Conservation (phyloP, 1,140 invertebrate species). For the Lasaia peninsularis region DNA sequence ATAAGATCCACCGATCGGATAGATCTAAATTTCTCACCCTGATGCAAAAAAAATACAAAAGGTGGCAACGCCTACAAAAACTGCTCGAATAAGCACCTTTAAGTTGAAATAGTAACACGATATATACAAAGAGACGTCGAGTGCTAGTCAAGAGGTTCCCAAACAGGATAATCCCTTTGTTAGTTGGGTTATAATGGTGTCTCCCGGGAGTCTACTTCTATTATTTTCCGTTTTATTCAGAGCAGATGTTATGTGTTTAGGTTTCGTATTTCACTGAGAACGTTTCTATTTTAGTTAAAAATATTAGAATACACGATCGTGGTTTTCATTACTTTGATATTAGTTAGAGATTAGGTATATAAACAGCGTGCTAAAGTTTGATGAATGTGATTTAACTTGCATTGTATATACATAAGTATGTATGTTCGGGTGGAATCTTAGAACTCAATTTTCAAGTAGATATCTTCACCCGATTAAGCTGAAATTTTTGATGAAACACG, state of each 20-base stretch:
- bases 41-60: slow-evolving; percentile 51
- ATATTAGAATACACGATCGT: not conserved
- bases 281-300: slow-evolving; percentile 45
- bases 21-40: slow-evolving; percentile 20
- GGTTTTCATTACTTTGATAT: slow-evolving; percentile 14
- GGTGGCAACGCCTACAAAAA: slow-evolving; percentile 68
- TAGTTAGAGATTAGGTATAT: no score
- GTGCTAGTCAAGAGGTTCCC: slow-evolving; percentile 71
- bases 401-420: no score
- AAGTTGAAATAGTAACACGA: slow-evolving; percentile 62
- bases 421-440: no score
- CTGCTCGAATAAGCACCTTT: slow-evolving; percentile 50
- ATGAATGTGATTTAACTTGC: no score
- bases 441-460: no score
- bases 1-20: not conserved
- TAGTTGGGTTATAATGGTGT: slow-evolving; percentile 71
- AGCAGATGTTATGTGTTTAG: slow-evolving; percentile 60
- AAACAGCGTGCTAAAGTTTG: no score
- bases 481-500: no score
- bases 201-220: slow-evolving; percentile 57
- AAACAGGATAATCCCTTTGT: slow-evolving; percentile 77
- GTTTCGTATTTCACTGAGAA: slow-evolving; percentile 67
- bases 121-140: slow-evolving; percentile 63
- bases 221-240: slow-evolving; percentile 68
- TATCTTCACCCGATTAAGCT: no score